These are phyloP conservation scores for Horisme vitalbata DNA, from an alignment of 2,888 invertebrate genomes.

Conservation along the genomic window DNA sequence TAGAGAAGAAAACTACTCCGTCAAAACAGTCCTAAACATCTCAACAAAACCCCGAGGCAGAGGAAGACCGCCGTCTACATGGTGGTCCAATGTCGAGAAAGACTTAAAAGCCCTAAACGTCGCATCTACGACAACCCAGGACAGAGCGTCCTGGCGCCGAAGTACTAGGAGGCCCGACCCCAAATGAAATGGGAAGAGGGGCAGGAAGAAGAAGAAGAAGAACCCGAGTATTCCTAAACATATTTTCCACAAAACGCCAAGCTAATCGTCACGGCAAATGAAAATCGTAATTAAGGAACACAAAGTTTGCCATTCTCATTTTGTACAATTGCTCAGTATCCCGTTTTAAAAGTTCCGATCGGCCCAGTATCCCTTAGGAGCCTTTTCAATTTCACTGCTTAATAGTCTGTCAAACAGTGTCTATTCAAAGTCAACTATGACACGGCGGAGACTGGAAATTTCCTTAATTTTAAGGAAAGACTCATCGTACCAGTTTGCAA, in stretches of 20 bases:
- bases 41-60: no score
- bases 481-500: constrained; percentile 53
- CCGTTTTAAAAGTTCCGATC: constrained; percentile 31
- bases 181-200: no score
- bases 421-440: constrained; percentile 29
- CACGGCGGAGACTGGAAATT: constrained; percentile 42
- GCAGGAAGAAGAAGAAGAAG: no score
- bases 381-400: constrained; percentile 33
- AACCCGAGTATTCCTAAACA: no score
- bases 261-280: constrained; percentile 14
- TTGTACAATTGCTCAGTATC: constrained; percentile 27
- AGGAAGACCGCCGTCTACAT: no score
- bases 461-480: constrained; percentile 37
- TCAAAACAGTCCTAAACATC: no score
- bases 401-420: constrained; percentile 35
- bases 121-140: no score
- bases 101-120: no score
- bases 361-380: constrained; percentile 22
- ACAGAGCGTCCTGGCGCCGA: no score
- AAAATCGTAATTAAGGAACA: constrained; percentile 32
- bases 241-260: neutral
- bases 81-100: no score
- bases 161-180: no score
- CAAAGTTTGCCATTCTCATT: constrained; percentile 30
- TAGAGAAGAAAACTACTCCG: no score